Evolutionary conservation across 2,888 invertebrate species (phyloP).

Genomic region (Andrena camellia): DNA sequence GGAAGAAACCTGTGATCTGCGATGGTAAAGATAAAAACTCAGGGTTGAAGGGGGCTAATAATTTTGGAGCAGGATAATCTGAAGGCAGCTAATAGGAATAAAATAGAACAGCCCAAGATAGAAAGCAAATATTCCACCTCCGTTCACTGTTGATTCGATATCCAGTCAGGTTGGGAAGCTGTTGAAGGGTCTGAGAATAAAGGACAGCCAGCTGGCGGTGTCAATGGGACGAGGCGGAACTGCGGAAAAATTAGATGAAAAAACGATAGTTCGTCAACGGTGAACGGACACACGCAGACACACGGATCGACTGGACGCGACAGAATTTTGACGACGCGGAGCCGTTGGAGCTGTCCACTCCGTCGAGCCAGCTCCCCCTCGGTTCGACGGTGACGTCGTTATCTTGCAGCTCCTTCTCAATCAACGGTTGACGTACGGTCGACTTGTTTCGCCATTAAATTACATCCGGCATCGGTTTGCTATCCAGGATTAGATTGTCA

Average conservation of each 20-base stretch:
- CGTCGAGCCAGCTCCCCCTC: background rate
- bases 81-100: no score
- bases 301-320: conserved; percentile 7
- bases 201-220: background rate
- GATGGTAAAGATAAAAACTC: no score
- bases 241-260: background rate
- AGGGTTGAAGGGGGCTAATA: no score
- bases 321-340: conserved; percentile 11
- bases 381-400: conserved; percentile 52
- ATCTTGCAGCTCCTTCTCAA: conserved; percentile 71
- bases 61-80: no score
- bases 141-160: background rate
- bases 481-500: conserved; percentile 75
- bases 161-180: background rate
- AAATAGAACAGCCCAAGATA: background rate
- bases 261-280: background rate
- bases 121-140: background rate
- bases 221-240: background rate
- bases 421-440: conserved; percentile 69
- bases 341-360: conserved; percentile 27
- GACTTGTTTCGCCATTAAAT: conserved; percentile 76
- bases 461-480: conserved; percentile 72
- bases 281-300: background rate
- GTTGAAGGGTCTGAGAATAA: background rate
- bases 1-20: no score